Conservation (phyloP, 2,888 invertebrate genomes). For the Morpho helenor region DNA sequence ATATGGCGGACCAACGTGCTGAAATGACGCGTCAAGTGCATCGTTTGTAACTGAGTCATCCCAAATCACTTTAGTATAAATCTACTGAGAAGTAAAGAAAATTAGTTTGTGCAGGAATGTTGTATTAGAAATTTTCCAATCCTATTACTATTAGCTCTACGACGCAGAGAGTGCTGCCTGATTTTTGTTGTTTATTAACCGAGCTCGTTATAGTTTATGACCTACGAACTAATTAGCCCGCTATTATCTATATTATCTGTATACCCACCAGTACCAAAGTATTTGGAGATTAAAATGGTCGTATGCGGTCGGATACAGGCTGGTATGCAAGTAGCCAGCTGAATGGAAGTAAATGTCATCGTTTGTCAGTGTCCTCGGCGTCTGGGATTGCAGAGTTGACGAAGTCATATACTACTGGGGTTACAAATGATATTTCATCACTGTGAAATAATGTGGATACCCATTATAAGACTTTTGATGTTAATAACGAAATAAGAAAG, state of each 20-base stretch:
- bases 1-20: constrained; percentile 66
- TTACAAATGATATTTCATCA: neutral
- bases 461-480: constrained; percentile 9
- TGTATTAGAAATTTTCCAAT: constrained; percentile 4
- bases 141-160: constrained; percentile 1
- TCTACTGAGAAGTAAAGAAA: constrained; percentile 4
- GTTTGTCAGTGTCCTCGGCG: neutral
- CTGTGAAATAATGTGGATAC: constrained; percentile 15
- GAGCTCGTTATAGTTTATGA: neutral
- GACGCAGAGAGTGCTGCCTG: neutral
- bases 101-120: constrained; percentile 1
- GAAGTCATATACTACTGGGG: neutral
- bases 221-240: neutral
- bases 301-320: neutral
- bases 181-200: neutral
- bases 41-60: constrained; percentile 16
- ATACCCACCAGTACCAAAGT: constrained; percentile 4
- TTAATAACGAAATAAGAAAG: constrained; percentile 11
- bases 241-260: neutral
- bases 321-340: neutral
- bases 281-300: constrained; percentile 2
- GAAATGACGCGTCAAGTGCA: constrained; percentile 54
- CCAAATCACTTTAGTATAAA: constrained; percentile 1
- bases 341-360: neutral
- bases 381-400: constrained; percentile 1